Evolutionary conservation across 2,888 invertebrate genomes (phyloP).

Genomic region (Andrena chrysosceles): DNA sequence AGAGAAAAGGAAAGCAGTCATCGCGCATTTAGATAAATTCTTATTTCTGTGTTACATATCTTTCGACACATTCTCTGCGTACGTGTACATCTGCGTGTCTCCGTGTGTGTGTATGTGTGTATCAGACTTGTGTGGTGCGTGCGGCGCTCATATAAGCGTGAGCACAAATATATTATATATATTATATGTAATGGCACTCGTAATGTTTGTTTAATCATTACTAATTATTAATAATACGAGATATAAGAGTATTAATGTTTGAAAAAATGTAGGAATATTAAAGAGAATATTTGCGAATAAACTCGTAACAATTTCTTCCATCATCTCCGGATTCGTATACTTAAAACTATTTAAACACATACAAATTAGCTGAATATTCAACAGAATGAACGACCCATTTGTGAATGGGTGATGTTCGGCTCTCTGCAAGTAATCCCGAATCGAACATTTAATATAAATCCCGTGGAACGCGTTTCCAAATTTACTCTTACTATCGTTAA

Average conservation of each 20-base stretch:
- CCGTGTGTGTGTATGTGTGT: background rate
- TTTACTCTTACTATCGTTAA: background rate
- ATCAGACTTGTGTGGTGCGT: conserved; percentile 3
- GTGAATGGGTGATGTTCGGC: background rate
- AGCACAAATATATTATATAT: conserved; percentile 31
- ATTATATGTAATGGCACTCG: conserved; percentile 53
- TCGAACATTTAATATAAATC: too few relatives aligned
- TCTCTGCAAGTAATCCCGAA: too few relatives aligned
- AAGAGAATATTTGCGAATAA: conserved; percentile 62
- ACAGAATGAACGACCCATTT: background rate
- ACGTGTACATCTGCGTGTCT: background rate
- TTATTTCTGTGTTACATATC: conserved; percentile 52
- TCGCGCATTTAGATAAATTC: conserved; percentile 39
- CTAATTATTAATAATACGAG: conserved; percentile 59
- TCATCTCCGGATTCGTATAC: conserved; percentile 16
- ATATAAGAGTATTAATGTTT: conserved; percentile 62
- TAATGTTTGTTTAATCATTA: conserved; percentile 57
- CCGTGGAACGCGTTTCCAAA: too few relatives aligned
- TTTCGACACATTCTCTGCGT: conserved; percentile 34
- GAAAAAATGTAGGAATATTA: conserved; percentile 61
- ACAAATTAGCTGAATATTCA: background rate
- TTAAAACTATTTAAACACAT: conserved; percentile 18
- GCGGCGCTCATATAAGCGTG: conserved; percentile 26
- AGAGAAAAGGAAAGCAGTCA: conserved; percentile 25
- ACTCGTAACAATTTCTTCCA: conserved; percentile 33